A percentile compares a stretch with the other conserved stretches of the same genome.
phyloP scores from a whole-genome alignment of 2,888 invertebrate genomes.

The Ferrisia virgata region DNA sequence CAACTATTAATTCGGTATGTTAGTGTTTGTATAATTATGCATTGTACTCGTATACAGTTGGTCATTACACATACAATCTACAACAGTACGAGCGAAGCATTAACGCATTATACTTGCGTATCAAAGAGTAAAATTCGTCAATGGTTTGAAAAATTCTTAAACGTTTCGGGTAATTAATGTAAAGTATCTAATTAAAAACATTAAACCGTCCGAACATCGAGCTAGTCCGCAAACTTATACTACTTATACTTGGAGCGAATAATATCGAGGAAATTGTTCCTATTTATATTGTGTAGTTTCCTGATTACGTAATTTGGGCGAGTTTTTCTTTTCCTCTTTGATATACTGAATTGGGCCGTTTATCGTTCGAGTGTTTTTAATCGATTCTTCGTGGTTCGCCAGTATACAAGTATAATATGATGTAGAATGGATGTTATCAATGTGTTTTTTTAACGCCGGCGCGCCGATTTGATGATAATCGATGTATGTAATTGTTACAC shows the following conservation, averaged over 20 bases:
- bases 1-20: neutral
- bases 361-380: neutral
- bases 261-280: neutral
- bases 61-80: neutral
- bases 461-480: neutral
- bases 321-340: neutral
- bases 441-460: neutral
- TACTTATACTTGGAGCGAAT: too few species aligned
- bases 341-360: neutral
- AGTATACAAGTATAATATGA: neutral
- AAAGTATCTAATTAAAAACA: neutral
- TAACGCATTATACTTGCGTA: neutral
- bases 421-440: neutral
- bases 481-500: too few species aligned
- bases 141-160: neutral
- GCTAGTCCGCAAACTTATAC: too few species aligned
- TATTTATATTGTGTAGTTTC: neutral
- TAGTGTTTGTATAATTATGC: neutral
- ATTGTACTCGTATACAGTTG: neutral
- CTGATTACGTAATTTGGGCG: neutral
- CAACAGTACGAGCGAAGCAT: too few species aligned
- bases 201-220: neutral
- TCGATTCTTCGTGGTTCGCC: neutral
- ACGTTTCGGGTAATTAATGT: neutral
- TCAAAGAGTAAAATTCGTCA: neutral